phyloP scores from a whole-genome alignment of 2,888 invertebrate species.

The Drosophila nigricruria region DNA sequence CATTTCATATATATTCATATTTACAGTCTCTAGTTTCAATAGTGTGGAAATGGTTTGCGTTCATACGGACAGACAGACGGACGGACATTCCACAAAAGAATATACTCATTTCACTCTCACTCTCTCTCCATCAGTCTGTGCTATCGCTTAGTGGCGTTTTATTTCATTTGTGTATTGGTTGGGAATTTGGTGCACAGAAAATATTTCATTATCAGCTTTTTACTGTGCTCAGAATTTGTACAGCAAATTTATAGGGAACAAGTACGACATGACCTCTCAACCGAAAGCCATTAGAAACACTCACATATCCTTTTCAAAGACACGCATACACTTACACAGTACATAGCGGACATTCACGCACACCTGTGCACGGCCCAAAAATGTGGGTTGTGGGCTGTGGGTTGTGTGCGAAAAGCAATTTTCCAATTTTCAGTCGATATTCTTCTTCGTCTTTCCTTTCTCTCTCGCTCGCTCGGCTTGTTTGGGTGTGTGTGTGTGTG shows the following conservation, averaged over 20 bases:
- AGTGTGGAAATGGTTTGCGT: no score
- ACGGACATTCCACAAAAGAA: no score
- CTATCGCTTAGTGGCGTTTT: slow-evolving; percentile 20
- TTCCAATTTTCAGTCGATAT: slow-evolving; percentile 46
- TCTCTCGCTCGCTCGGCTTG: neutral
- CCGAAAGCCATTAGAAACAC: slow-evolving; percentile 56
- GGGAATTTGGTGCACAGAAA: slow-evolving; percentile 38
- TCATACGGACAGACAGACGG: no score
- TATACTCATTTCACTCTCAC: no score
- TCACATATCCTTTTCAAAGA: slow-evolving; percentile 40
- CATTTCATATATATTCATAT: no score
- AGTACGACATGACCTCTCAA: slow-evolving; percentile 41
- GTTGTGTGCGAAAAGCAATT: slow-evolving; percentile 34
- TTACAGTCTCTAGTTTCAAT: no score
- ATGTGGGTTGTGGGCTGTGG: slow-evolving; percentile 8
- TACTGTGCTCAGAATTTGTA: slow-evolving; percentile 15
- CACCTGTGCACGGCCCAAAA: slow-evolving; percentile 23
- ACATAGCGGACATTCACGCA: neutral
- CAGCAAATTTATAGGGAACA: slow-evolving; percentile 24
- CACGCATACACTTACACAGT: neutral
- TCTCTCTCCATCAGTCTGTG: neutral
- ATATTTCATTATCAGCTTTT: slow-evolving; percentile 57
- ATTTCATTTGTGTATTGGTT: slow-evolving; percentile 28
- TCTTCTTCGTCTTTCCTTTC: slow-evolving; percentile 13
- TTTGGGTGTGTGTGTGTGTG: neutral